Base-by-base conservation (phyloP, 2,888 invertebrate species). In the Cremastinae sp. region DNA sequence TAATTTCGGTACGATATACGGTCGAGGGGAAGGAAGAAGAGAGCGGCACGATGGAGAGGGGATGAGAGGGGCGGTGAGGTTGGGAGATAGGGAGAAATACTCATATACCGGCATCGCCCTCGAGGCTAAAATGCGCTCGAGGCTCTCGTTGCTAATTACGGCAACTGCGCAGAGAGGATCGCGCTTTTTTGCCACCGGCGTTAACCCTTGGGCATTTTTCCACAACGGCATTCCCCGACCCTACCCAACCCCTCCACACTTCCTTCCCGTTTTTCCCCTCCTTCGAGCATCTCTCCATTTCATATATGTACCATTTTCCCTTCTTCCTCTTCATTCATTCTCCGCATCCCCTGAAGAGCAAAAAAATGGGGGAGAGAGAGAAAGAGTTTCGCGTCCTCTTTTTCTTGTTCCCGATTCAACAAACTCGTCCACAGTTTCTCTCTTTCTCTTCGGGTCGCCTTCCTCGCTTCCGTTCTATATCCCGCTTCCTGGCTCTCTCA, bases 131-230 rank as follows among this genome's bases (percentile, higher is more conserved):
- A 3, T 47, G 64, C 20, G 69, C 76, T 39, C 16, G 65, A 22
- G 76, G 76, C 76, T 37, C 14, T 65, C 61, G 69, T 64, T 61
- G 73, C 76, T 76, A 76, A 76, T 76, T 76, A 73, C 76, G 69
- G 73, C 73, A 76, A 70, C 75, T 70, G 76, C 61, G 61, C 73
- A 59, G 64, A 72, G 75, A 69, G 73, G 76, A 76, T 73, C 69
- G 83, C 84, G 83, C 84, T 83, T 86, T 85, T 85, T 82, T 79
- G 84, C 88, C 84, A 74, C 59, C 58, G 79, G 88, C 83, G 66
- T 53, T 70, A 75, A 78, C 80, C 87, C 83, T 68, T 78, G 70
- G 84, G 85, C 82, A 76, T 79, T 83, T 84, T 83, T 65, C 83
- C 76, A 82, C 83, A 83, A 41, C 69, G 51, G 49, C 43, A 9